These are phyloP conservation scores for Salmo trutta DNA, from an alignment of 2,797 vertebrate genomes.

Conservation along the genomic window DNA sequence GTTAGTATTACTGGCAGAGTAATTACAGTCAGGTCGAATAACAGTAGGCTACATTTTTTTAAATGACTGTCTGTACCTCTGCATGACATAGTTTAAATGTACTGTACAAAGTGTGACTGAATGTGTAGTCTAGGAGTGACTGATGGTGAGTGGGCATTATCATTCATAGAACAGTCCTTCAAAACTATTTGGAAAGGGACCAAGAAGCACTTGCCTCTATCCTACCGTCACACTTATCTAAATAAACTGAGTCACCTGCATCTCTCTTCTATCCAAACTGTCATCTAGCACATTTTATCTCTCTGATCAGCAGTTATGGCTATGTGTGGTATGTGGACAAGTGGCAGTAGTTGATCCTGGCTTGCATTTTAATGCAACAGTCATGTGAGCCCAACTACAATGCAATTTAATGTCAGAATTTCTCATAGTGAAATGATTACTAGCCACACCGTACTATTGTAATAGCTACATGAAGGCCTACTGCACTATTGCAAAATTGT, in stretches of 20 bases:
- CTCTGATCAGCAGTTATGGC: background rate
- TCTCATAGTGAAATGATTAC: conserved; percentile 10
- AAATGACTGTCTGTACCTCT: background rate
- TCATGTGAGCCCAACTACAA: background rate
- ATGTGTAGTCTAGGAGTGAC: background rate
- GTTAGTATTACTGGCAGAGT: background rate
- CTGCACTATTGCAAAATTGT: conserved; percentile 1
- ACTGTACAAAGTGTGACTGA: background rate
- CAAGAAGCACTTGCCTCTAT: background rate
- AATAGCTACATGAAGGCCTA: background rate
- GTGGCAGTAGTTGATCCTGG: background rate
- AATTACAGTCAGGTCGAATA: background rate
- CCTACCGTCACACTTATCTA: background rate
- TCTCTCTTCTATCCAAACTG: background rate
- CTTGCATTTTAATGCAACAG: background rate
- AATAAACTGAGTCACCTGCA: background rate
- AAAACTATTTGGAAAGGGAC: background rate
- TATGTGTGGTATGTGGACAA: background rate
- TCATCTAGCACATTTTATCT: background rate
- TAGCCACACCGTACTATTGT: conserved; percentile 7
- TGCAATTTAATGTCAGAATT: background rate
- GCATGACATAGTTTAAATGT: background rate
- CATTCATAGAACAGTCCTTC: background rate
- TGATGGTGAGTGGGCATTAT: background rate
- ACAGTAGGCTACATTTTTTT: background rate